Evolutionary conservation across 2,888 invertebrate species (phyloP).

Genomic region (Galeopsomyia nigrocyanea): DNA sequence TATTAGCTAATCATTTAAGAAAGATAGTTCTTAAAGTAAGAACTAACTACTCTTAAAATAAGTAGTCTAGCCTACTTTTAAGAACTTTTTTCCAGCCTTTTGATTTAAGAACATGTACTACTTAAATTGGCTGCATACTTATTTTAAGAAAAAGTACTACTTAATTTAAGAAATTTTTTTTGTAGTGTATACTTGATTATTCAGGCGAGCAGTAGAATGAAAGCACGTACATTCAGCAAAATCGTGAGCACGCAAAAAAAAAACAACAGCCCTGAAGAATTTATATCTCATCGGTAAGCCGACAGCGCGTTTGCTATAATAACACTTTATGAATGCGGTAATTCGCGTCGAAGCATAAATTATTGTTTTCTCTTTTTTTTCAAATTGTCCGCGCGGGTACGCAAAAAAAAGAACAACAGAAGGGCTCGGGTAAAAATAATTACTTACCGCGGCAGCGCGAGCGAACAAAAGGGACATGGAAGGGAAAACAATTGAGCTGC

Average conservation of each 20-base stretch:
- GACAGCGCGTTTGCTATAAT: constrained; percentile 26
- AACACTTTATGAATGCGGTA: constrained; percentile 37
- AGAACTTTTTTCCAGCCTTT: too few species aligned
- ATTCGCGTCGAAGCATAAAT: constrained; percentile 24
- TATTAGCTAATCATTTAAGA: too few species aligned
- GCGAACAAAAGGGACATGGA: too few species aligned
- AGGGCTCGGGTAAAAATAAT: too few species aligned
- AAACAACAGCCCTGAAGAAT: constrained; percentile 10
- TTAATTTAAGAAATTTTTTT: too few species aligned
- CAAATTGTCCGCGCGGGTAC: background rate
- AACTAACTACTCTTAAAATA: too few species aligned
- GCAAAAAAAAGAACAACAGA: constrained; percentile 17
- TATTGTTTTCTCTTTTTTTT: constrained; percentile 12
- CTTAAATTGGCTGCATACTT: too few species aligned
- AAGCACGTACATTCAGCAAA: background rate
- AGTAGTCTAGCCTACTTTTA: too few species aligned
- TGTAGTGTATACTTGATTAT: constrained; percentile 31
- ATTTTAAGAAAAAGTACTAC: too few species aligned
- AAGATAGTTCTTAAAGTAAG: too few species aligned
- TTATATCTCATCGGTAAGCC: constrained; percentile 27
- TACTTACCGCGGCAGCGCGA: too few species aligned
- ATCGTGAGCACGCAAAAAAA: background rate
- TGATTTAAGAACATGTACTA: too few species aligned
- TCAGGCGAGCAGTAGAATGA: constrained; percentile 14
- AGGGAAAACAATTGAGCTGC: constrained; percentile 2